Evolutionary conservation across 2,888 invertebrate species (phyloP), one percentile per base, ranked within the genome.

Genomic region (Clistopyga incitator): DNA sequence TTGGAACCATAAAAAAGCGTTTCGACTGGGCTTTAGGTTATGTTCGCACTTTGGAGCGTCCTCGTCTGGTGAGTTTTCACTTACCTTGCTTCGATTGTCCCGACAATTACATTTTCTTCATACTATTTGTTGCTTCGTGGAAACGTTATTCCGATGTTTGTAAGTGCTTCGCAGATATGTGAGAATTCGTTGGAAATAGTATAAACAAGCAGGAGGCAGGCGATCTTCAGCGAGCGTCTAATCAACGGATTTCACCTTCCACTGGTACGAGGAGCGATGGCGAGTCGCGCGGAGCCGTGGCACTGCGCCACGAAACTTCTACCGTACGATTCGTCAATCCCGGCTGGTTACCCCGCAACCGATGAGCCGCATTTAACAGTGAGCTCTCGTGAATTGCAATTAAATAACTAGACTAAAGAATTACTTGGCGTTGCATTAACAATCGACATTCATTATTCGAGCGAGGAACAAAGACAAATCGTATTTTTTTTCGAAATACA

Each of bases 201-300:
- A 45, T 75, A 70, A 84, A 84, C 84, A 77, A 80, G 59, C 23
- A 34, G 76, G 15, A 65, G 45, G 45, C 25, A 47, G 50, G 47
- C 59, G 29, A 52, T 13, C 34, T 50, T 42, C 61, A 29, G 52
- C 71, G 78, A 75, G 64, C 74, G 79, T 68, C 83, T 80, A 83
- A 80, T 80, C 83, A 80, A 77, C 79, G 79, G 67, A 54, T 71
- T 79, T 79, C 65, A 61, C 82, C 75, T 82, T 82, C 76, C 79
- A 65, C 71, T 79, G 78, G 75, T 54, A 54, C 64, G 54, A 82
- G 13, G 56, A 71, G 56, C 75, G 11, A 79, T 70, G 75, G 78
- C 56, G 72, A 56, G 25, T n/a, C 45, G 72, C 25, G 29, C 34
- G 34, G 4, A n/a, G 34, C 61, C n/a, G 20, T 29, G 8, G 34